These are phyloP conservation scores for Amiota communis DNA, from an alignment of 2,888 invertebrate species.

Conservation along the genomic window DNA sequence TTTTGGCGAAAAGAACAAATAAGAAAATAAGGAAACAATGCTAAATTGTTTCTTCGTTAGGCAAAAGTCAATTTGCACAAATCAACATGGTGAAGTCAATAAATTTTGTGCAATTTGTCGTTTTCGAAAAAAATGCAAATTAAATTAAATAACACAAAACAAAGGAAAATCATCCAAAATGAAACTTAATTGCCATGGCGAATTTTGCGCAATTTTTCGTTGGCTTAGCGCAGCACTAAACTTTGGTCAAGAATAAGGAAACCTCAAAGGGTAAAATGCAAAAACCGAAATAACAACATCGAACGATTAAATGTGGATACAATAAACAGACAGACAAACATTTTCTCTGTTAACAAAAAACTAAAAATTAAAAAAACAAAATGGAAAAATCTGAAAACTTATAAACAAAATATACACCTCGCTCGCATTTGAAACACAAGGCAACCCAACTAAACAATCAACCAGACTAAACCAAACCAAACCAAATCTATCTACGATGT, in stretches of 20 bases:
- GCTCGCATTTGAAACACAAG: too few species aligned
- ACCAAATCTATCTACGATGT: too few species aligned
- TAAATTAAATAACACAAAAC: background rate
- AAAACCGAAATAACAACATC: constrained; percentile 32
- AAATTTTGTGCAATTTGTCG: too few species aligned
- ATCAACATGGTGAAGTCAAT: too few species aligned
- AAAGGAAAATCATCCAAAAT: background rate
- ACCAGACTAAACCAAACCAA: too few species aligned
- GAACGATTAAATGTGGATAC: background rate
- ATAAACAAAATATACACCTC: background rate
- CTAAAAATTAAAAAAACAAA: background rate
- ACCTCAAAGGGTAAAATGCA: constrained; percentile 39
- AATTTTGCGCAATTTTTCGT: background rate
- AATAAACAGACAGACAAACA: background rate
- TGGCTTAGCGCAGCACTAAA: background rate
- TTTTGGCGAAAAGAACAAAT: constrained; percentile 25
- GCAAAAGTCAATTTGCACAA: too few species aligned
- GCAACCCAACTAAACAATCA: too few species aligned
- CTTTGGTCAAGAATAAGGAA: background rate
- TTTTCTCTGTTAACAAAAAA: background rate
- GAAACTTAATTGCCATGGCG: background rate
- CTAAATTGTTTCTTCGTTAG: too few species aligned
- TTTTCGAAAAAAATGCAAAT: too few species aligned
- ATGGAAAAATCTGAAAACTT: background rate
- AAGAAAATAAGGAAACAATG: too few species aligned